A percentile compares a stretch with the other conserved stretches of the same genome.
phyloP scores from a whole-genome alignment of 2,888 invertebrate species.

The Embidobia sp. region DNA sequence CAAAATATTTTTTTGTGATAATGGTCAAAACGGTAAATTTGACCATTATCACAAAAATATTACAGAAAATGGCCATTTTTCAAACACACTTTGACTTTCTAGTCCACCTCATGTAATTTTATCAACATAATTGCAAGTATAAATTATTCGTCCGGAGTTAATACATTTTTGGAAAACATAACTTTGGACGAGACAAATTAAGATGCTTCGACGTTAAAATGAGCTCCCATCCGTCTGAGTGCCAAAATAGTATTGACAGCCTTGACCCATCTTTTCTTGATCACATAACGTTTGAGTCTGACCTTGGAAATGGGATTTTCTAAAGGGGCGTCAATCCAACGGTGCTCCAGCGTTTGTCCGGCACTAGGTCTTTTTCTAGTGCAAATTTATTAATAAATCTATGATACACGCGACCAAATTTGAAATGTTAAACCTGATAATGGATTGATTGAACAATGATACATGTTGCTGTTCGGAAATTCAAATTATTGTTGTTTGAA shows the following conservation, averaged over 20 bases:
- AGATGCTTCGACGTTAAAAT: slow-evolving; percentile 81
- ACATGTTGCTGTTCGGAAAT: no score
- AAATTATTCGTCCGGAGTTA: not conserved
- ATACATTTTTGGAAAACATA: slow-evolving; percentile 5
- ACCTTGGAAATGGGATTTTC: slow-evolving; percentile 89
- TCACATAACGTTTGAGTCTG: slow-evolving; percentile 92
- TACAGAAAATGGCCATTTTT: no score
- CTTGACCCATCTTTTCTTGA: slow-evolving; percentile 94
- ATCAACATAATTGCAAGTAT: not conserved
- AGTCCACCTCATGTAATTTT: no score
- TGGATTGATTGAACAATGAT: not conserved
- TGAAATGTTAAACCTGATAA: not conserved
- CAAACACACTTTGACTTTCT: no score
- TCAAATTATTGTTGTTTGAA: no score
- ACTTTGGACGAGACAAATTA: slow-evolving; percentile 7
- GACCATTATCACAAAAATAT: no score
- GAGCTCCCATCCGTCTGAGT: slow-evolving; percentile 92
- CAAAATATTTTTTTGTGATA: no score
- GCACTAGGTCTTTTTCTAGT: slow-evolving; percentile 88
- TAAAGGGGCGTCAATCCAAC: slow-evolving; percentile 88
- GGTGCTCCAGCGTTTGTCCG: slow-evolving; percentile 87
- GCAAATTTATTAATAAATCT: slow-evolving; percentile 32
- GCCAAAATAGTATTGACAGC: slow-evolving; percentile 94
- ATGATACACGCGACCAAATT: not conserved
- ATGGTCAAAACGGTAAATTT: no score